Percentiles rank a stretch among this genome's conserved stretches.
Evolutionary conservation across 2,113 vertebrate genomes (phyloP).

Genomic region (Lophura nycthemera): DNA sequence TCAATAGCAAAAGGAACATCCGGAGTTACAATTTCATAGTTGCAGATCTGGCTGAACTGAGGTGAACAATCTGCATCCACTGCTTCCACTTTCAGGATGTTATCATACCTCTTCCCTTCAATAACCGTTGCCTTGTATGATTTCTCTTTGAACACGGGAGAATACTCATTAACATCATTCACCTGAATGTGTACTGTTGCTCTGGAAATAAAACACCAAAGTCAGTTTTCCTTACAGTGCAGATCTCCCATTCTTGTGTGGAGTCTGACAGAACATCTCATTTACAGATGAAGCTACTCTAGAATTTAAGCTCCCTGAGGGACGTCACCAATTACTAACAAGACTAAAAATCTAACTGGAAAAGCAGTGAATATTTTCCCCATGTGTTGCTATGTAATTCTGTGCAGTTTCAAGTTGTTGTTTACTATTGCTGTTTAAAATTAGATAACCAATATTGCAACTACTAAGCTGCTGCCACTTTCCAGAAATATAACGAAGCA

Average conservation of each 20-base stretch:
- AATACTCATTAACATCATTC: slow-evolving; percentile 95
- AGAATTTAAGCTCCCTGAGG: background rate
- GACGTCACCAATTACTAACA: background rate
- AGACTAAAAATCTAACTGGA: background rate
- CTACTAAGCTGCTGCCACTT: background rate
- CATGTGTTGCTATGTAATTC: background rate
- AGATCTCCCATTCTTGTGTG: background rate
- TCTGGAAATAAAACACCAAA: slow-evolving; percentile 64
- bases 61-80: slow-evolving; percentile 97
- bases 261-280: background rate
- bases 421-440: background rate
- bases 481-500: background rate
- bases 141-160: slow-evolving; percentile 95
- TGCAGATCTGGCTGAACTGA: slow-evolving; percentile 99
- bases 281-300: background rate
- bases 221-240: background rate
- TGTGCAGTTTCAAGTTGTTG: background rate
- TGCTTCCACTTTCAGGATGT: slow-evolving; percentile 90
- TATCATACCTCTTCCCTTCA: slow-evolving; percentile 89
- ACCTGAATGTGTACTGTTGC: slow-evolving; percentile 97
- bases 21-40: slow-evolving; percentile 93
- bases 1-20: slow-evolving; percentile 93
- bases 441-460: background rate
- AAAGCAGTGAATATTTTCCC: background rate
- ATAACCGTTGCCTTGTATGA: slow-evolving; percentile 91